These are phyloP conservation scores for Liodrosophila aerea DNA, from an alignment of 2,888 invertebrate genomes.

Conservation along the genomic window DNA sequence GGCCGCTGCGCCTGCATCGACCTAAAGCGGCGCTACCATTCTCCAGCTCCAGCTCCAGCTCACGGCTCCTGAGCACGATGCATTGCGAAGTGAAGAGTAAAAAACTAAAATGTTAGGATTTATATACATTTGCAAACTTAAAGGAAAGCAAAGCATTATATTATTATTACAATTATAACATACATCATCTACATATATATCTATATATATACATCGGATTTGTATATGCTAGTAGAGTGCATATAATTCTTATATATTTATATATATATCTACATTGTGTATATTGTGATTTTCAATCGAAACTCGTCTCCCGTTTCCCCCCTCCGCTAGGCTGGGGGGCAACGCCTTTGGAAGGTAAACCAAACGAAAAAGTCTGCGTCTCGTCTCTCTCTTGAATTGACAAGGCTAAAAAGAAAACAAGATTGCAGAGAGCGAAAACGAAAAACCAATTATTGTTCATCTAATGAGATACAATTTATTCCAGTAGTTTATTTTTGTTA, in stretches of 20 bases:
- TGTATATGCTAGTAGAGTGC: slow-evolving; percentile 28
- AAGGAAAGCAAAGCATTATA: slow-evolving; percentile 24
- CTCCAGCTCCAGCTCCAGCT: neutral
- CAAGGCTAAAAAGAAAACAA: slow-evolving; percentile 6
- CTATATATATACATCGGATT: slow-evolving; percentile 19
- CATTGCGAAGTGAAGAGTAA: slow-evolving; percentile 15
- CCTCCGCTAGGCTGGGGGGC: slow-evolving; percentile 5
- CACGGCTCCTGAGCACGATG: slow-evolving; percentile 11
- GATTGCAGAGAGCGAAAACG: neutral
- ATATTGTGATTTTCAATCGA: slow-evolving; percentile 71
- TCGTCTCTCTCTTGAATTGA: slow-evolving; percentile 59
- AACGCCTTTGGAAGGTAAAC: slow-evolving; percentile 54
- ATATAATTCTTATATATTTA: slow-evolving; percentile 9
- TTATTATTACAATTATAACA: slow-evolving; percentile 22
- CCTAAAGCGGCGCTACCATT: slow-evolving; percentile 32
- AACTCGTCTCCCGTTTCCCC: slow-evolving; percentile 58
- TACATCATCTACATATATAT: slow-evolving; percentile 36
- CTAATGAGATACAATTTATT: slow-evolving; percentile 29
- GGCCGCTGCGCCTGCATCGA: slow-evolving; percentile 49
- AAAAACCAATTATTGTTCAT: slow-evolving; percentile 25
- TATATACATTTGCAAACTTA: slow-evolving; percentile 36
- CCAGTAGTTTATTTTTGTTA: slow-evolving; percentile 61
- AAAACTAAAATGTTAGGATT: slow-evolving; percentile 24
- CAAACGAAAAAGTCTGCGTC: slow-evolving; percentile 64
- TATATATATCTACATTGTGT: slow-evolving; percentile 9